Evolutionary conservation across 2,888 invertebrate genomes (phyloP), one percentile per base, ranked within the genome.

Genomic region (Sesia apiformis): DNA sequence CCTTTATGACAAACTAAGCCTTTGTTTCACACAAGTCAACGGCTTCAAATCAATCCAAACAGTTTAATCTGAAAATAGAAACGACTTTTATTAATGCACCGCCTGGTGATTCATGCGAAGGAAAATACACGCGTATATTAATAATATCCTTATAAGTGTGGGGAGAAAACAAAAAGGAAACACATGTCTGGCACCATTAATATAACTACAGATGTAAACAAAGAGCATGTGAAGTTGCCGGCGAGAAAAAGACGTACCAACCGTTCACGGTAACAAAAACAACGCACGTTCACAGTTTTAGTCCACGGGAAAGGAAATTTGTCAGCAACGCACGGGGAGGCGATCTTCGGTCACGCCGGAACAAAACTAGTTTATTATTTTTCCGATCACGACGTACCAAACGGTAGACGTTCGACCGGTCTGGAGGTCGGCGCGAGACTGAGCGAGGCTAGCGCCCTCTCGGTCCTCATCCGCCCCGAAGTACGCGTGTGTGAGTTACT

Each of bases 371-470:
- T 87, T 86, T 84, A 83, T 84, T 55, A 53, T 55, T 54, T 79
- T 82, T 76, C 76, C 80, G 80, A 76, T 76, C 76, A 82, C 74
- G 85, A 76, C 60, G 76, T 81, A 81, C 76, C 66, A 67, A 63
- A 63, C 75, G 74, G 74, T 78, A 61, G 66, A 67, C 87, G 76
- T 79, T 76, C 86, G 65, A 65, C 79, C 80, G 62, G 55, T 58
- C 59, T 69, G 74, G 75, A 76, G 78, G 82, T 83, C 87, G 82
- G 81, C 84, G 90, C 90, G 89, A 88, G 90, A 91, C 90, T 90
- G 88, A 54, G 58, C 58, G 59, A 46, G 52, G 56, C 54, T 70
- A 76, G 86, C 86, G 86, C 87, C 86, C 84, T 81, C 85, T 78
- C 74, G 61, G 63, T 73, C 71, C 85, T 50, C 50, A 50, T 50